Percentiles rank a stretch among this genome's conserved stretches.
These are phyloP conservation scores for Pollimyrus isidori DNA, from an alignment of 2,113 vertebrate genomes.

Conservation along the genomic window DNA sequence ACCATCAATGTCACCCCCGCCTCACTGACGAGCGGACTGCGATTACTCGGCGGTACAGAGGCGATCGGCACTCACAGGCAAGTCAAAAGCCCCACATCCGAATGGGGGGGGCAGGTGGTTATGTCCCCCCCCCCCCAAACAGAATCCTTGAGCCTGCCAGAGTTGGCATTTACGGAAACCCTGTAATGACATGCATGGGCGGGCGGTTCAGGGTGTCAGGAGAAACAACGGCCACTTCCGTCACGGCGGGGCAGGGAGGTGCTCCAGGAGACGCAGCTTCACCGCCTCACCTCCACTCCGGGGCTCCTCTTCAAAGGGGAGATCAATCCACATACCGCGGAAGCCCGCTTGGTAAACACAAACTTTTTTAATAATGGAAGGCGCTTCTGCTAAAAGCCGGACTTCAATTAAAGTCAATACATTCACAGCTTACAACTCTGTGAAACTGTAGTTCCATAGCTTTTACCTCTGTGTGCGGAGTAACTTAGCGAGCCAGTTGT, in stretches of 20 bases:
- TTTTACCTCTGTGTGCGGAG: neutral
- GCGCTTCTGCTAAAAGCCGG: neutral
- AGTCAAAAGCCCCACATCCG: conserved; percentile 39
- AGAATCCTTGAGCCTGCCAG: conserved; percentile 14
- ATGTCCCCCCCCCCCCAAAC: conserved; percentile 32
- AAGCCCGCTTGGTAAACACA: neutral
- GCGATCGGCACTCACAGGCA: conserved; percentile 26
- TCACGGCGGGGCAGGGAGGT: neutral
- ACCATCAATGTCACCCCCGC: neutral
- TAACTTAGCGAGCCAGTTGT: neutral
- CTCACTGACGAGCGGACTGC: conserved; percentile 34
- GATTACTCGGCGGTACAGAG: conserved; percentile 43
- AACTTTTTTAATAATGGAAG: neutral
- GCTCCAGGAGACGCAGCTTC: neutral
- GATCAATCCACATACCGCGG: neutral
- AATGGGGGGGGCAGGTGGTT: conserved; percentile 47
- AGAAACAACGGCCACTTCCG: neutral
- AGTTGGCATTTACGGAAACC: neutral
- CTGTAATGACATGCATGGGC: neutral
- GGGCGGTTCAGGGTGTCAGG: neutral
- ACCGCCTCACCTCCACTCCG: neutral
- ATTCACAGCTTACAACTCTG: neutral
- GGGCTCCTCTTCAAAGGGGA: neutral
- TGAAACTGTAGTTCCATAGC: neutral
- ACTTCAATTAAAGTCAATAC: neutral